Evolutionary conservation across 2,888 invertebrate species (phyloP).

Genomic region (Trachelus iudaicus): DNA sequence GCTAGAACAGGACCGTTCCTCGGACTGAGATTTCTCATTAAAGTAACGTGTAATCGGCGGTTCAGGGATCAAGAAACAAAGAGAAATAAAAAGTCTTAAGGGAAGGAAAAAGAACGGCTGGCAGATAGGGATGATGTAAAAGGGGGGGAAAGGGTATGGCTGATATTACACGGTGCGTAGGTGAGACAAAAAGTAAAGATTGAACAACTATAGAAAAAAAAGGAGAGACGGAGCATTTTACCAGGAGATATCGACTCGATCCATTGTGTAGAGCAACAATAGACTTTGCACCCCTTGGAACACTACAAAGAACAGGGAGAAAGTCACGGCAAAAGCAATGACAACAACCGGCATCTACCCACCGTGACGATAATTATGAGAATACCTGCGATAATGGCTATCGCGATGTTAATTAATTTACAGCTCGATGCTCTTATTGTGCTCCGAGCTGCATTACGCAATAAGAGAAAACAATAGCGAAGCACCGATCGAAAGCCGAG

Average conservation of each 20-base stretch:
- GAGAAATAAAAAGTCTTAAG: not conserved
- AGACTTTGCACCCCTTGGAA: not conserved
- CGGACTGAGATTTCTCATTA: not conserved
- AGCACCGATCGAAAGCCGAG: not conserved
- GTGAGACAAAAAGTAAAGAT: not conserved
- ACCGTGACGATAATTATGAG: not conserved
- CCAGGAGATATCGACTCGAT: not conserved
- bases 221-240: not conserved
- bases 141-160: not conserved
- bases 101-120: not conserved
- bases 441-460: not conserved
- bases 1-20: not conserved
- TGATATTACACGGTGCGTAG: not conserved
- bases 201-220: not conserved
- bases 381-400: not conserved
- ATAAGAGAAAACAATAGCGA: not conserved
- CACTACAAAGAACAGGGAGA: not conserved
- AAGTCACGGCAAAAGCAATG: not conserved
- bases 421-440: not conserved
- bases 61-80: not conserved
- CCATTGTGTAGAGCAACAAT: not conserved
- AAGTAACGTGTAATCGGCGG: not conserved
- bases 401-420: not conserved
- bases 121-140: not conserved
- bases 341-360: not conserved